Evolutionary conservation across 2,797 vertebrate species (phyloP).

Genomic region (Coendou prehensilis): DNA sequence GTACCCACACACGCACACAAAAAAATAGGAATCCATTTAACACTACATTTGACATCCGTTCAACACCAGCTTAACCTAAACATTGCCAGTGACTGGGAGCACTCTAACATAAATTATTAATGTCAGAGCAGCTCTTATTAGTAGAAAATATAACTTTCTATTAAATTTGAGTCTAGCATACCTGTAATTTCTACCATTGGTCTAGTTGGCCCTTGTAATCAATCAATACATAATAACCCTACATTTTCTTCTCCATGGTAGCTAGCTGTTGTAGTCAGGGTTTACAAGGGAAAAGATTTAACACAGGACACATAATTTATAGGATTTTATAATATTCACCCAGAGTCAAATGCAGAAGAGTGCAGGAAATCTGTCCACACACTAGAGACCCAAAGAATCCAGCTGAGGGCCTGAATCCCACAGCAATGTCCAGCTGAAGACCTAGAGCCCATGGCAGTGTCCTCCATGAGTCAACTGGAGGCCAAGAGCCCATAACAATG

Average conservation of each 20-base stretch:
- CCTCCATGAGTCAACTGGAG: background rate
- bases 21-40: constrained; percentile 35
- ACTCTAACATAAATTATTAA: constrained; percentile 13
- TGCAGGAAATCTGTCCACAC: background rate
- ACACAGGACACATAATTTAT: background rate
- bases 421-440: background rate
- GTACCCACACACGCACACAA: too few relatives aligned
- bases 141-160: constrained; percentile 6
- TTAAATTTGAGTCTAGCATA: background rate
- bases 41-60: background rate
- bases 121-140: background rate
- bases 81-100: background rate
- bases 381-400: background rate
- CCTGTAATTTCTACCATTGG: background rate
- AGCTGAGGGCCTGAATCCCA: background rate
- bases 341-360: background rate
- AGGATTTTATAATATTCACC: background rate
- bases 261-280: background rate
- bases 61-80: background rate
- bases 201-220: background rate
- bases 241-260: background rate
- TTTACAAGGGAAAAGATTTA: background rate
- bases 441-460: too few relatives aligned
- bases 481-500: background rate
- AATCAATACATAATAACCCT: background rate